Conservation (phyloP, 2,888 invertebrate species). For the Coelopa pilipes region DNA sequence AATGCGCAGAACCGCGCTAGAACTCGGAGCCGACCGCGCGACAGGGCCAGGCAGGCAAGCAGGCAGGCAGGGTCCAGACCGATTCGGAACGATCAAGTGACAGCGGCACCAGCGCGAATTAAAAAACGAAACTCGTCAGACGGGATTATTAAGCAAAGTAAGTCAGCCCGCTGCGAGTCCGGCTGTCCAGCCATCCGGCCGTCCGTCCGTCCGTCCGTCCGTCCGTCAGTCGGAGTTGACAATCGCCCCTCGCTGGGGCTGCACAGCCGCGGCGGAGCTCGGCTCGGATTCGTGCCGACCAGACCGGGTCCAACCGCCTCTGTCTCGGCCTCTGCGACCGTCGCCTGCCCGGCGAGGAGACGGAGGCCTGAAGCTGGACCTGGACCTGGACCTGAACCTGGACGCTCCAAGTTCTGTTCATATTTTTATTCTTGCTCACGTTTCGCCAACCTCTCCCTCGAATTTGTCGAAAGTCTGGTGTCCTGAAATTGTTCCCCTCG, state of each 20-base stretch:
- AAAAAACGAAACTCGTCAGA: constrained; percentile 56
- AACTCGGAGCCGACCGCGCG: constrained; percentile 8
- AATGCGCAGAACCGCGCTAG: constrained; percentile 30
- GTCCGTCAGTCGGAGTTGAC: background rate
- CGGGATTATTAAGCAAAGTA: constrained; percentile 62
- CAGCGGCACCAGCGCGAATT: constrained; percentile 15
- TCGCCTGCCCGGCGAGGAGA: too few relatives aligned
- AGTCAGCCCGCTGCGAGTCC: constrained; percentile 46
- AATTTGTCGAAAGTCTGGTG: too few relatives aligned
- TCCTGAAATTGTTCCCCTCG: too few relatives aligned
- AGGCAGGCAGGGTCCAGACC: constrained; percentile 2
- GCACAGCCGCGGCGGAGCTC: background rate
- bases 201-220: background rate
- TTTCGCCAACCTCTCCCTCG: too few relatives aligned
- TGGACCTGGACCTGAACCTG: too few relatives aligned
- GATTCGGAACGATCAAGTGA: constrained; percentile 1
- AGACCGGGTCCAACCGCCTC: background rate
- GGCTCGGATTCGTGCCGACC: background rate
- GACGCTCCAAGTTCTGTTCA: too few relatives aligned
- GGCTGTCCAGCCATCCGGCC: background rate
- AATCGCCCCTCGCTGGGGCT: constrained; percentile 5
- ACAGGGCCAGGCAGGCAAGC: background rate
- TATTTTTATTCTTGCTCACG: too few relatives aligned
- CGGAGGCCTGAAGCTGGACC: too few relatives aligned
- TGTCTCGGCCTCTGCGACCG: background rate